Evolutionary conservation across 2,797 vertebrate genomes (phyloP).

Genomic region (Alosa sapidissima): DNA sequence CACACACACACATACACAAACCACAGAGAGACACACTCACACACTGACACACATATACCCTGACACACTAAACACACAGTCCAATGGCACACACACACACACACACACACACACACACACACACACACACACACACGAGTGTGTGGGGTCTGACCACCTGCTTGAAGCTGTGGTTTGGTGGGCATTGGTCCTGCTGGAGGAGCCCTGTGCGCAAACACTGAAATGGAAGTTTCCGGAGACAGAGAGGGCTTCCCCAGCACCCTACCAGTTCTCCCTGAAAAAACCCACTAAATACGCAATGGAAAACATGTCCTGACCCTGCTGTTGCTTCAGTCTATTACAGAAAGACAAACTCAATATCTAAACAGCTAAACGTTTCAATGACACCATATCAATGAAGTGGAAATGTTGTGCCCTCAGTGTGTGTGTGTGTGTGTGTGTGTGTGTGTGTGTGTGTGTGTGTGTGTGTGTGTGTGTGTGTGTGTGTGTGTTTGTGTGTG

Average conservation of each 20-base stretch:
- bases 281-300: not conserved
- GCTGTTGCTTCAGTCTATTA: not conserved
- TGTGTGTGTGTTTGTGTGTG: not conserved
- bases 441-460: no score
- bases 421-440: no score
- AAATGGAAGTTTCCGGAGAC: constrained; percentile 46
- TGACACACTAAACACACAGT: not conserved
- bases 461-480: no score
- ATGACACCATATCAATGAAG: not conserved
- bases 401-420: no score
- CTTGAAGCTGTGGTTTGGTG: constrained; percentile 59
- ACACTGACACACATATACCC: not conserved
- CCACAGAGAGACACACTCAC: not conserved
- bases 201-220: constrained; percentile 56
- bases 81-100: not conserved
- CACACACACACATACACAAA: constrained; percentile 30
- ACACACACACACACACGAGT: constrained; percentile 31
- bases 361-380: not conserved
- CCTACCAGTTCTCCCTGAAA: constrained; percentile 25
- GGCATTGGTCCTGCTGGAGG: constrained; percentile 46
- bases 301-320: not conserved
- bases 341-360: not conserved
- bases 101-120: not conserved
- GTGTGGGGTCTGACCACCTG: constrained; percentile 64
- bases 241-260: constrained; percentile 56